phyloP scores from a whole-genome alignment of 1,140 invertebrate genomes.

The Drosophila santomea region DNA sequence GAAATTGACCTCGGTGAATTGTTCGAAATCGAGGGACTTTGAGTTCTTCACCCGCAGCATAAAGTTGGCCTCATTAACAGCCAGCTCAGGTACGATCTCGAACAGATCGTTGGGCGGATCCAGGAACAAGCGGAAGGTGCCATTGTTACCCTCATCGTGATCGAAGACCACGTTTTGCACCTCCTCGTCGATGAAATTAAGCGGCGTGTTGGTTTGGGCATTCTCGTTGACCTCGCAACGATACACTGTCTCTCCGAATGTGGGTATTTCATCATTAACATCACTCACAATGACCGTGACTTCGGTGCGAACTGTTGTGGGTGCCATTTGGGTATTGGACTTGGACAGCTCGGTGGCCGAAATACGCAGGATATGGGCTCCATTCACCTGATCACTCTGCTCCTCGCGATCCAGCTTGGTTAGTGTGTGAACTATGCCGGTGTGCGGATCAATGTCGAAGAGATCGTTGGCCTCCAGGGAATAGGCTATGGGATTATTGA shows the following conservation, averaged over 20 bases:
- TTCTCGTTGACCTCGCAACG: conserved; percentile 96
- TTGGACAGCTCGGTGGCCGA: conserved; percentile 88
- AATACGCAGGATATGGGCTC: conserved; percentile 94
- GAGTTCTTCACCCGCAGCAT: conserved; percentile 95
- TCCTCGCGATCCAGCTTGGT: conserved; percentile 92
- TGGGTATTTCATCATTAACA: conserved; percentile 96
- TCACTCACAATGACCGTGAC: conserved; percentile 97
- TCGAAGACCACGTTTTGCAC: conserved; percentile 95
- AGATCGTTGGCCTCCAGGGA: conserved; percentile 90
- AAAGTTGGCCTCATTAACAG: conserved; percentile 96
- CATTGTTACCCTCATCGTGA: conserved; percentile 97
- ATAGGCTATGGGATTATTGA: conserved; percentile 95
- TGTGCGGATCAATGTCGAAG: conserved; percentile 91
- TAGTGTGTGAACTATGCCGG: conserved; percentile 92
- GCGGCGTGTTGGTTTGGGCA: conserved; percentile 94
- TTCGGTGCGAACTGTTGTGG: conserved; percentile 93
- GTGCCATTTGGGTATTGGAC: conserved; percentile 87
- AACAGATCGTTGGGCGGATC: conserved; percentile 93
- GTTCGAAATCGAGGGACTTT: conserved; percentile 93
- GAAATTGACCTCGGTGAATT: conserved; percentile 91
- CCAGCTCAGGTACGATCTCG: conserved; percentile 94
- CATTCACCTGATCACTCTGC: conserved; percentile 90
- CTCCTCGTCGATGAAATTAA: conserved; percentile 93
- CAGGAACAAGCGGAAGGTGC: conserved; percentile 93
- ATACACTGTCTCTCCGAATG: conserved; percentile 91